These are phyloP conservation scores for Liopterus haemorrhoidalis DNA, from an alignment of 2,888 invertebrate species.

Conservation along the genomic window DNA sequence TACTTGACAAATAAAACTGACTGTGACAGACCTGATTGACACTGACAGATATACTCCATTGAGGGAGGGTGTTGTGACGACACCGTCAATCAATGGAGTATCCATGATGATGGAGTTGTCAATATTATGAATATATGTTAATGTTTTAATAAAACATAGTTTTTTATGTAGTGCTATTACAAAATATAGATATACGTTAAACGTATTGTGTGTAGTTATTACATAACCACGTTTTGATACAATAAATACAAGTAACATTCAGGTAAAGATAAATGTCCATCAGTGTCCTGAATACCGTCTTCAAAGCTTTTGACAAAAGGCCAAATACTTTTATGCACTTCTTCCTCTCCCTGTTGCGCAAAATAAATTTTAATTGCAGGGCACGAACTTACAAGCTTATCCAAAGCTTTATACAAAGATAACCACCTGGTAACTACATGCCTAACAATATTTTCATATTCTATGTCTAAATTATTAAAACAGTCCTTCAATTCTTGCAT, in stretches of 20 bases:
- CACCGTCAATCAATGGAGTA: no score
- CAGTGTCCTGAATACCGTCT: neutral
- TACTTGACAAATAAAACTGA: no score
- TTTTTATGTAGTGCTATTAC: no score
- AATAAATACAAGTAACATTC: slow-evolving; percentile 4
- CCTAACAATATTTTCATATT: slow-evolving; percentile 27
- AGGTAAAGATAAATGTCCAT: slow-evolving; percentile 2
- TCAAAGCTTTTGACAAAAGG: neutral
- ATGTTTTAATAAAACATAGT: no score
- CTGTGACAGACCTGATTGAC: no score
- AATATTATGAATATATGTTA: no score
- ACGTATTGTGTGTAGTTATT: no score
- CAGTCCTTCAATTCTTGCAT: slow-evolving; percentile 26
- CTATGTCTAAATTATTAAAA: slow-evolving; percentile 28
- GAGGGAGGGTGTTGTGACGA: no score
- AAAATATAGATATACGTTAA: no score
- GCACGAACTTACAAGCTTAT: slow-evolving; percentile 21
- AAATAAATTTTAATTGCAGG: slow-evolving; percentile 21
- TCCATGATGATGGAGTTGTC: no score
- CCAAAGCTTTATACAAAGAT: slow-evolving; percentile 24
- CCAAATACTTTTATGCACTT: neutral
- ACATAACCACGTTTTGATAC: no score
- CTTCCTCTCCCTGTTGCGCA: neutral
- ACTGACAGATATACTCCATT: no score
- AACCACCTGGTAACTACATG: slow-evolving; percentile 29